These are phyloP conservation scores for Labeo rohita DNA, from an alignment of 2,113 vertebrate genomes.

Conservation along the genomic window DNA sequence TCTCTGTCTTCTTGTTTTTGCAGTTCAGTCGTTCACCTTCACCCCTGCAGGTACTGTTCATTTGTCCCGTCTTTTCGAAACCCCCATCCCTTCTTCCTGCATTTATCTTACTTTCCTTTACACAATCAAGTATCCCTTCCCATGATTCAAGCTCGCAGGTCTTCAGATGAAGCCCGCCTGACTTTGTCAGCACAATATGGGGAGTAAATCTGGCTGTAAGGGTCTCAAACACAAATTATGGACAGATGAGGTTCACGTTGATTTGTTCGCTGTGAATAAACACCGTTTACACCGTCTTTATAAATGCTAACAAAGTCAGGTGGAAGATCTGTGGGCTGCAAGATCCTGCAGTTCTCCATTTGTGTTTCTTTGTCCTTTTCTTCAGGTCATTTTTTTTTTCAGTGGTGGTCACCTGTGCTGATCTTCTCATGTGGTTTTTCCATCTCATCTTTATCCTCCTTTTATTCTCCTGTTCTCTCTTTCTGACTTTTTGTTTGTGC, in stretches of 20 bases:
- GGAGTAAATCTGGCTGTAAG: background rate
- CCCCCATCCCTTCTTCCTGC: slow-evolving; percentile 47
- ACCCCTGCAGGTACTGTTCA: slow-evolving; percentile 89
- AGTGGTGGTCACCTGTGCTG: slow-evolving; percentile 40
- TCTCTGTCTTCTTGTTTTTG: slow-evolving; percentile 91
- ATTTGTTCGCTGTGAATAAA: background rate
- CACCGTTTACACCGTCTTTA: background rate
- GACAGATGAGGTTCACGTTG: too few relatives aligned
- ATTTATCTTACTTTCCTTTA: slow-evolving; percentile 13
- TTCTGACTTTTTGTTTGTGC: background rate
- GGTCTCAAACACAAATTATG: background rate
- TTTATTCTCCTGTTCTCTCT: background rate
- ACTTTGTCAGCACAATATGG: background rate
- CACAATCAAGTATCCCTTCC: background rate
- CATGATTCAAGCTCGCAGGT: background rate
- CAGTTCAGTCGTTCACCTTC: slow-evolving; percentile 92
- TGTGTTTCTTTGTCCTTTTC: slow-evolving; percentile 49
- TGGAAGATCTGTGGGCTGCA: slow-evolving; percentile 7
- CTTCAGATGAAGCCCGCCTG: background rate
- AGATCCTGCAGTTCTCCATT: background rate
- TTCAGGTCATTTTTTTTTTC: slow-evolving; percentile 19
- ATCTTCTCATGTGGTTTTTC: slow-evolving; percentile 3
- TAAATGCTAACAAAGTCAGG: background rate
- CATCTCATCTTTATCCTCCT: slow-evolving; percentile 19
- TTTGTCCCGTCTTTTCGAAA: slow-evolving; percentile 80